Evolutionary conservation across 2,797 vertebrate genomes (phyloP).

Genomic region (Vireo griseus): DNA sequence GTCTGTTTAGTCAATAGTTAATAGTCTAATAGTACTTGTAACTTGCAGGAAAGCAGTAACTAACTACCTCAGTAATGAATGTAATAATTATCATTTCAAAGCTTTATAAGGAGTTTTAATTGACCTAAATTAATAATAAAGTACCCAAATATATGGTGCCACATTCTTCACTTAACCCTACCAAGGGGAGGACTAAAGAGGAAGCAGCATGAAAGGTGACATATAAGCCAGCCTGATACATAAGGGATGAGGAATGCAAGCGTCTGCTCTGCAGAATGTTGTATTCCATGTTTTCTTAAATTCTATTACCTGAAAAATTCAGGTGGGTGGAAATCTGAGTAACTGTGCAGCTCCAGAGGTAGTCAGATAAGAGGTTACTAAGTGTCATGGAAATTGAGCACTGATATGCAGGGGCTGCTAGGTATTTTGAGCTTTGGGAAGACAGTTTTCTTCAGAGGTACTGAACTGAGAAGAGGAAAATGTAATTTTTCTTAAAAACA

Average conservation of each 20-base stretch:
- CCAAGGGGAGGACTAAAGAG: background rate
- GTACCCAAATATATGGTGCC: background rate
- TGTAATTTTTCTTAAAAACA: background rate
- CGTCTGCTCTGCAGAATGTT: background rate
- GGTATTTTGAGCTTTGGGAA: background rate
- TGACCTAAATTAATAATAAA: constrained; percentile 19
- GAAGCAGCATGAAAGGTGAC: background rate
- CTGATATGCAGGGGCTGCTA: background rate
- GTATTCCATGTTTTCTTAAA: background rate
- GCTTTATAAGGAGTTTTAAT: background rate
- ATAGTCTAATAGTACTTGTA: background rate
- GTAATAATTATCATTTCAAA: constrained; percentile 1
- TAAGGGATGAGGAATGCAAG: background rate
- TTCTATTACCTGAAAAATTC: background rate
- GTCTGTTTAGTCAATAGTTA: too few relatives aligned
- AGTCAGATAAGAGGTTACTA: background rate
- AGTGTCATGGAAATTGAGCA: background rate
- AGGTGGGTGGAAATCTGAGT: background rate
- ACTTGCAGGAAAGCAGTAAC: background rate
- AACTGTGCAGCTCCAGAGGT: background rate
- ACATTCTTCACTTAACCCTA: background rate
- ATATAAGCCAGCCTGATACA: background rate
- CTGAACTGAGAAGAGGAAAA: background rate
- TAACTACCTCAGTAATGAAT: background rate
- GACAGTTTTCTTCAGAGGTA: background rate